phyloP scores from a whole-genome alignment of 2,888 invertebrate species.

The Baccha elongata region DNA sequence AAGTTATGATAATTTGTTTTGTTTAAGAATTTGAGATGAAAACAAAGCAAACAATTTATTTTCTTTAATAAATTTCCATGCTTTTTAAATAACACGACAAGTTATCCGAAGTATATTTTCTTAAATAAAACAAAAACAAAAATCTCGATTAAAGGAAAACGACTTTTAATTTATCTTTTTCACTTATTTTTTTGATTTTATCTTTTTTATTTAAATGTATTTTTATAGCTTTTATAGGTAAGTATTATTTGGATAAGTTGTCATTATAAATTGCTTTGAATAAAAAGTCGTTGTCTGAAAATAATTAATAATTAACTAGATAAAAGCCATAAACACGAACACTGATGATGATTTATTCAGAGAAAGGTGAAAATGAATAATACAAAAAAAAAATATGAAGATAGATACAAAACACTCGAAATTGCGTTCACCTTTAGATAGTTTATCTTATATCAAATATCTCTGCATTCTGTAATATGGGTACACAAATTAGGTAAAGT shows the following conservation, averaged over 20 bases:
- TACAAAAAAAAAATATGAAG: background rate
- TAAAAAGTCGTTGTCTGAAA: constrained; percentile 9
- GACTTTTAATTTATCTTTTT: no score
- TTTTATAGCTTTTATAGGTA: constrained; percentile 1
- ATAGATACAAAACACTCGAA: constrained; percentile 17
- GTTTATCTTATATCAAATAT: constrained; percentile 40
- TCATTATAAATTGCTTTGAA: background rate
- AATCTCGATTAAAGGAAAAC: no score
- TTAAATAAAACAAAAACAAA: background rate
- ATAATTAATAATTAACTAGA: constrained; percentile 43
- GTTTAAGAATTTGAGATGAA: constrained; percentile 23
- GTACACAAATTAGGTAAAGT: constrained; percentile 61
- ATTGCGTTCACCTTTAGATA: constrained; percentile 47
- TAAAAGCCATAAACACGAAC: background rate
- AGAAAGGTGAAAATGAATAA: background rate
- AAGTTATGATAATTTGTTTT: constrained; percentile 32
- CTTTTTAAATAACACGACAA: constrained; percentile 48
- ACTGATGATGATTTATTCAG: constrained; percentile 9
- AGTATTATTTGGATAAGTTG: constrained; percentile 1
- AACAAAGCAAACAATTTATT: constrained; percentile 19
- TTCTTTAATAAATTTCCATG: background rate
- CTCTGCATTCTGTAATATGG: constrained; percentile 33
- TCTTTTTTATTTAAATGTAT: constrained; percentile 34
- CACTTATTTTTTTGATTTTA: constrained; percentile 33
- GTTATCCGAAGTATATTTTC: constrained; percentile 16